Evolutionary conservation across 1,140 invertebrate genomes (phyloP).

Genomic region (Cepaea nemoralis): DNA sequence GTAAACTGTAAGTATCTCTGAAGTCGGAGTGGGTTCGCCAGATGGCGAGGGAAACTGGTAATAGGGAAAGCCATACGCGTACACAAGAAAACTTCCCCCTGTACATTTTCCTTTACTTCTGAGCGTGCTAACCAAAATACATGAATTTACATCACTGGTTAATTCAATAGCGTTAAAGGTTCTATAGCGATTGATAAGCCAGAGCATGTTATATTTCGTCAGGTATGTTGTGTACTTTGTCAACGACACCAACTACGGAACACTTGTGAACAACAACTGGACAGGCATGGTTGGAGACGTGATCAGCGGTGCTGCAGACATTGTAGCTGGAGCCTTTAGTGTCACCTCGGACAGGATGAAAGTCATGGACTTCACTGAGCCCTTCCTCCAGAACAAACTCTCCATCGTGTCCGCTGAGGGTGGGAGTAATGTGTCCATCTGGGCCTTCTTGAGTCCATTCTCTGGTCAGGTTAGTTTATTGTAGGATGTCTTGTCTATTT

Average conservation of each 20-base stretch:
- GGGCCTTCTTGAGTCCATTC: slow-evolving; percentile 90
- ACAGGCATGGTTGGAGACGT: slow-evolving; percentile 89
- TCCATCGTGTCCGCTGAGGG: slow-evolving; percentile 60
- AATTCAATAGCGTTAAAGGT: too few relatives aligned
- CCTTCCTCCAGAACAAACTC: slow-evolving; percentile 88
- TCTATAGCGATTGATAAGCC: too few relatives aligned
- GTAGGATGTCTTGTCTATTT: not conserved
- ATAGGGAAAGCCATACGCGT: too few relatives aligned
- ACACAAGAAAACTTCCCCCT: too few relatives aligned
- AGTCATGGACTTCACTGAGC: slow-evolving; percentile 89
- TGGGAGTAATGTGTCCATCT: slow-evolving; percentile 83
- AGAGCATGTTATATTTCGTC: too few relatives aligned
- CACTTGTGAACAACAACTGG: slow-evolving; percentile 77
- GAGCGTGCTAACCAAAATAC: too few relatives aligned
- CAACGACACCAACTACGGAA: slow-evolving; percentile 69
- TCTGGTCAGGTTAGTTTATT: slow-evolving; percentile 80
- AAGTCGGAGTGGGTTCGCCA: too few relatives aligned
- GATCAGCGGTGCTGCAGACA: slow-evolving; percentile 86
- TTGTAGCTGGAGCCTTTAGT: slow-evolving; percentile 89
- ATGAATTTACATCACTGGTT: too few relatives aligned
- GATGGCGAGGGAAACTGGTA: too few relatives aligned
- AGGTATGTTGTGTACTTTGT: slow-evolving; percentile 87
- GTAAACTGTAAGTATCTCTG: too few relatives aligned
- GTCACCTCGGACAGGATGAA: slow-evolving; percentile 79
- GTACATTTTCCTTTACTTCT: too few relatives aligned